Conservation (phyloP, 1,140 invertebrate species). For the Orius insidiosus region DNA sequence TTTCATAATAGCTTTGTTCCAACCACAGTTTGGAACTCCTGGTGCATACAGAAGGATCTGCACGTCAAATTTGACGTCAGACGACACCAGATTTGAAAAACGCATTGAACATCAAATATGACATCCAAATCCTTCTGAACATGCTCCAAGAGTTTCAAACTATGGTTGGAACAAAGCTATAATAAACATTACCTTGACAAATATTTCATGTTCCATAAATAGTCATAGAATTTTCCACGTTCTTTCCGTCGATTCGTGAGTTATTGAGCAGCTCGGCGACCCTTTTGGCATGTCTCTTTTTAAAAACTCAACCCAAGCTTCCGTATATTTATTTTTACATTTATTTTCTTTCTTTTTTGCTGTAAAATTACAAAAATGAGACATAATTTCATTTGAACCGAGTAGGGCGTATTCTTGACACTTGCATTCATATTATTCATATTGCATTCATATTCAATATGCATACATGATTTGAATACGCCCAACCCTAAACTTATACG, state of each 20-base stretch:
- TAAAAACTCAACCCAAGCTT: constrained; percentile 94
- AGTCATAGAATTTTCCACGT: constrained; percentile 71
- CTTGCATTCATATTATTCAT: background rate
- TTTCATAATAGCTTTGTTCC: constrained; percentile 2
- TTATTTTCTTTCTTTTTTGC: constrained; percentile 34
- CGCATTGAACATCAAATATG: too few relatives aligned
- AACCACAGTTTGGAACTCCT: background rate
- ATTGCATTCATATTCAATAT: too few relatives aligned
- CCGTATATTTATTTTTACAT: constrained; percentile 51
- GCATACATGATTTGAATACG: too few relatives aligned
- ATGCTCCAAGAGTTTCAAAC: too few relatives aligned
- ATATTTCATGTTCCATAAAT: constrained; percentile 92
- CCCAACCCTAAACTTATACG: background rate
- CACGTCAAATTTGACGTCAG: too few relatives aligned
- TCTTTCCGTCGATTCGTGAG: constrained; percentile 73
- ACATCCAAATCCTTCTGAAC: too few relatives aligned
- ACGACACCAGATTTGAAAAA: too few relatives aligned
- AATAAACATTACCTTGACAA: constrained; percentile 42
- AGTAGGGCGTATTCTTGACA: too few relatives aligned
- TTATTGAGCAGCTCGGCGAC: constrained; percentile 71
- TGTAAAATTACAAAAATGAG: constrained; percentile 7
- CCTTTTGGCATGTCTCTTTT: constrained; percentile 72
- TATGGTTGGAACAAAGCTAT: background rate
- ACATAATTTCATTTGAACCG: background rate
- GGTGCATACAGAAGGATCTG: background rate